These are phyloP conservation scores for Hipparchia semele DNA, from an alignment of 2,888 invertebrate genomes.

Conservation along the genomic window DNA sequence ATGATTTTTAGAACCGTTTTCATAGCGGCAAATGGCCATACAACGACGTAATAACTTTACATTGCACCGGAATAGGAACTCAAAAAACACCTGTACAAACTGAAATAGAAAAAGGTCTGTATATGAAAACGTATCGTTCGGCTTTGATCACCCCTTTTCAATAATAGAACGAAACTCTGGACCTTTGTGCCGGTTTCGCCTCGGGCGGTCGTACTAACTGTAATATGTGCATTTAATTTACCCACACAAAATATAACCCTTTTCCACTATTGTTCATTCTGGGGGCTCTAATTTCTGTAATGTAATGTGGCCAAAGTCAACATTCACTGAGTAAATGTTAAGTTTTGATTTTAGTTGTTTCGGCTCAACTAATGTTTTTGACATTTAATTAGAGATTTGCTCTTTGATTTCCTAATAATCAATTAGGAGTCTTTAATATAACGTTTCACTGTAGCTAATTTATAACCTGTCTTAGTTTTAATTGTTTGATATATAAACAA, in stretches of 20 bases:
- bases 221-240: conserved; percentile 75
- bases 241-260: conserved; percentile 51
- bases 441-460: too few relatives aligned
- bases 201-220: conserved; percentile 54
- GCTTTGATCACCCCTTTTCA: conserved; percentile 80
- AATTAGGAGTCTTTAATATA: too few relatives aligned
- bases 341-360: conserved; percentile 31
- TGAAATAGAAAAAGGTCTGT: conserved; percentile 65
- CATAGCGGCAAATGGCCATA: conserved; percentile 44
- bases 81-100: conserved; percentile 67
- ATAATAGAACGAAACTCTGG: conserved; percentile 66
- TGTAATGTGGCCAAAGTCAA: conserved; percentile 41
- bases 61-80: conserved; percentile 54
- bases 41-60: conserved; percentile 55
- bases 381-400: conserved; percentile 9
- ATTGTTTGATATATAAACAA: too few relatives aligned
- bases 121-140: conserved; percentile 70
- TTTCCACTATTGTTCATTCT: conserved; percentile 52
- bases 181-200: conserved; percentile 66
- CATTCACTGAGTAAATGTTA: conserved; percentile 28
- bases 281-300: conserved; percentile 51
- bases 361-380: conserved; percentile 9
- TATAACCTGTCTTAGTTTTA: too few relatives aligned
- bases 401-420: too few relatives aligned
- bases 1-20: conserved; percentile 44